A percentile compares a stretch with the other conserved stretches of the same genome.
These are phyloP conservation scores for Salticus scenicus DNA, from an alignment of 2,888 invertebrate species.

Conservation along the genomic window DNA sequence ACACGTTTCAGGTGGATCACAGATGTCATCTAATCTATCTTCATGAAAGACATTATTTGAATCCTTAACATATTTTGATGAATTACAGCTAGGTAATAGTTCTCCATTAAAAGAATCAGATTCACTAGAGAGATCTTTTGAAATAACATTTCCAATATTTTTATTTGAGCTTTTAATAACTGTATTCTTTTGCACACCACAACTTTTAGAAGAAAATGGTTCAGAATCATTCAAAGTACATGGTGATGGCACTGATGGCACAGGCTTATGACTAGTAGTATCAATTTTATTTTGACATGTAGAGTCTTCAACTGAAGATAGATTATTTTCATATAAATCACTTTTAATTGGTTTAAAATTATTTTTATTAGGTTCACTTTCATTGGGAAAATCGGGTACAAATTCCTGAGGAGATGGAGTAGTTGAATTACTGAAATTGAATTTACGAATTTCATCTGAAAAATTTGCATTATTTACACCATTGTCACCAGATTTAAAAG, in stretches of 20 bases:
- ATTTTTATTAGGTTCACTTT: slow-evolving; percentile 2
- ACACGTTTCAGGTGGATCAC: neutral
- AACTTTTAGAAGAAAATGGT: neutral
- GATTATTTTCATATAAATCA: neutral
- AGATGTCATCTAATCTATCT: neutral
- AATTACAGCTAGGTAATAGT: neutral
- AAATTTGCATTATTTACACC: slow-evolving; percentile 44
- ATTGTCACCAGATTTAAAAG: slow-evolving; percentile 51
- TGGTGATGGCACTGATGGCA: neutral
- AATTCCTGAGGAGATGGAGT: neutral
- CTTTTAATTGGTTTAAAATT: neutral
- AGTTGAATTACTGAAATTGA: slow-evolving; percentile 14
- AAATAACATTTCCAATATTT: neutral
- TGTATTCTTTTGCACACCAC: neutral
- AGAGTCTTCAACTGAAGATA: slow-evolving; percentile 17
- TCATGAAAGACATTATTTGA: too few relatives aligned
- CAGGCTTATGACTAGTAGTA: slow-evolving; percentile 49
- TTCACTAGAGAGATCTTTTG: neutral
- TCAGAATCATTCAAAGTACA: neutral
- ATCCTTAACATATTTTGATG: neutral
- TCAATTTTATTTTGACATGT: neutral
- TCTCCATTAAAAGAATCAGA: neutral
- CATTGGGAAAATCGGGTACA: slow-evolving; percentile 6
- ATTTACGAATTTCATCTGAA: neutral
- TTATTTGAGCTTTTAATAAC: neutral